Evolutionary conservation across 2,113 vertebrate species (phyloP), one percentile per base, ranked within the genome.

Genomic region (Carassius gibelio): DNA sequence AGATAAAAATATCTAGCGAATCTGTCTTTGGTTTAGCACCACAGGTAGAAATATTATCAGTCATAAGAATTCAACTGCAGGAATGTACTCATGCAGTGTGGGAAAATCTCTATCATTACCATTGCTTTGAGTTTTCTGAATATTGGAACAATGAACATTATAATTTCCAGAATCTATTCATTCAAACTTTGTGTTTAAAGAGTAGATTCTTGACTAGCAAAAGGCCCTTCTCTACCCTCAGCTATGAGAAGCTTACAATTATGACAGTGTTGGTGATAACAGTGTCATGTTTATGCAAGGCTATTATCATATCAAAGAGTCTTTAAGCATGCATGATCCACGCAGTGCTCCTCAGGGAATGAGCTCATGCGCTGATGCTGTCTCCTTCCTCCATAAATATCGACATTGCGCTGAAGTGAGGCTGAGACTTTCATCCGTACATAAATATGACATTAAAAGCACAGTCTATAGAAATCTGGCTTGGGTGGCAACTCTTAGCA

Each of bases 271-370:
- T 64, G 66, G 66, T 80, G 81, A 85, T 83, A 75, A 72, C 42
- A 57, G 84, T 55, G 55, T 80, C 84, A 86, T 88, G 87, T 83
- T 80, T 88, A 85, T 83, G 84, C 84, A 86, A 83, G 59, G 75
- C 48, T 75, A 86, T 86, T 88, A 86, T 80, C 87, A 86, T 88
- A 86, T 88, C 87, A 86, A 88, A 88, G 80, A 64, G 81, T 59
- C 9, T 83, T n/a, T 77, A 59, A 36, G 36, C 80, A 88, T 78
- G 38, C 52, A 69, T 78, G 83, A 85, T 50, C 45, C 80, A 85
- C 30, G 9, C 61, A 78, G 82, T 23, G 30, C 42, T 68, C 68
- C 82, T 75, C 26, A 0, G 84, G 75, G 81, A 79, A 68, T 66
- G 55, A 69, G 83, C 61, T 74, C 52, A 85, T 50, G 36, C 36